These are phyloP conservation scores for Aepyceros melampus DNA, from an alignment of 2,113 vertebrate genomes.

Conservation along the genomic window DNA sequence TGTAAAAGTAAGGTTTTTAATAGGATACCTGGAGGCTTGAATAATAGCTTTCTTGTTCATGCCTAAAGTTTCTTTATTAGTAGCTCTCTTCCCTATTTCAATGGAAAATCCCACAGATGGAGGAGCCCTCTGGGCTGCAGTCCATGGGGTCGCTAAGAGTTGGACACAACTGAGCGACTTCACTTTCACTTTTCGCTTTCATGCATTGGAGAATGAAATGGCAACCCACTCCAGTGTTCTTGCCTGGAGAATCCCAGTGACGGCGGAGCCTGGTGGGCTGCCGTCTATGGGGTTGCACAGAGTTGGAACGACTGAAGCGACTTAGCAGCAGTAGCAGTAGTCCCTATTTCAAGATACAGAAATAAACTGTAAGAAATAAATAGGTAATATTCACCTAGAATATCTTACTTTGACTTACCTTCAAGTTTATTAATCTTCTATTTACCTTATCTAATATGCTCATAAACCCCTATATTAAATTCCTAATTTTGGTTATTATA, in stretches of 20 bases:
- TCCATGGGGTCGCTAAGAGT: no score
- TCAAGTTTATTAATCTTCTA: neutral
- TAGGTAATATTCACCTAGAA: neutral
- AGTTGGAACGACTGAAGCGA: accelerated
- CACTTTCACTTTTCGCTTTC: no score
- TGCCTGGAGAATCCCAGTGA: no score
- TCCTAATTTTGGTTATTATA: neutral
- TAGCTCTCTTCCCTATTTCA: neutral
- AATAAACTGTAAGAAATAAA: neutral
- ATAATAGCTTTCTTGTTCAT: neutral
- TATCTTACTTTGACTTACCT: neutral
- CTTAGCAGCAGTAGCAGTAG: no score
- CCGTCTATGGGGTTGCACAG: no score
- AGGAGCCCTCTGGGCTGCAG: no score
- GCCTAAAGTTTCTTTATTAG: neutral
- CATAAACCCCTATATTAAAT: neutral
- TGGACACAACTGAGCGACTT: no score
- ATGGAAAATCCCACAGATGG: neutral
- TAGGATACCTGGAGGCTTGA: neutral
- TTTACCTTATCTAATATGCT: neutral
- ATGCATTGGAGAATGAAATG: no score
- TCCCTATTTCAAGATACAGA: neutral
- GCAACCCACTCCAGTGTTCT: no score
- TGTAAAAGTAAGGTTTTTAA: neutral
- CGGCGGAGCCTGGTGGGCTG: no score